These are phyloP conservation scores for Argyra leucocephala DNA, from an alignment of 2,888 invertebrate genomes.

Conservation along the genomic window DNA sequence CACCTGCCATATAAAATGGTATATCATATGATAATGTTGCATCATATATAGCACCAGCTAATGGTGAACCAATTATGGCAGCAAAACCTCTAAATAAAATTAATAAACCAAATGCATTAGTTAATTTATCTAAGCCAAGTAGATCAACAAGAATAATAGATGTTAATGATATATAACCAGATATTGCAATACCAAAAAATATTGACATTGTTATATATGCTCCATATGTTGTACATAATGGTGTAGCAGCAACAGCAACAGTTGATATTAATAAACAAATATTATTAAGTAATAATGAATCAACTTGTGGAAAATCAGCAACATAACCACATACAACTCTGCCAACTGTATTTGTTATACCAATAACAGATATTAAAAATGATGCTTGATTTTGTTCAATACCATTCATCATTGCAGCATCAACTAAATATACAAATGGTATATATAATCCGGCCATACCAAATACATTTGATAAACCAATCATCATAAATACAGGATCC, in stretches of 20 bases:
- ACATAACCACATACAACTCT: slow-evolving; percentile 83
- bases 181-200: slow-evolving; percentile 85
- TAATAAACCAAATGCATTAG: slow-evolving; percentile 92
- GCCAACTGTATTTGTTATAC: slow-evolving; percentile 89
- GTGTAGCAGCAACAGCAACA: slow-evolving; percentile 69
- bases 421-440: slow-evolving; percentile 89
- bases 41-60: slow-evolving; percentile 84
- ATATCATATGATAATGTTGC: slow-evolving; percentile 74
- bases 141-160: slow-evolving; percentile 96
- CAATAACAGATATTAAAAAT: slow-evolving; percentile 49
- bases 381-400: slow-evolving; percentile 59
- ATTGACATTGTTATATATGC: slow-evolving; percentile 72
- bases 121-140: slow-evolving; percentile 87
- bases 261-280: slow-evolving; percentile 84
- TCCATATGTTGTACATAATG: slow-evolving; percentile 69
- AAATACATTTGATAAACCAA: slow-evolving; percentile 87
- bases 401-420: slow-evolving; percentile 60
- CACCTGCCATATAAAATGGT: slow-evolving; percentile 88
- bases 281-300: slow-evolving; percentile 87
- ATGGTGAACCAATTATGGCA: slow-evolving; percentile 74
- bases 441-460: slow-evolving; percentile 97
- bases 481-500: slow-evolving; percentile 82
- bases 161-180: slow-evolving; percentile 94
- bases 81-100: slow-evolving; percentile 93
- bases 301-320: slow-evolving; percentile 84